These are phyloP conservation scores for Graphium colonna DNA, from an alignment of 2,888 invertebrate genomes.

Conservation along the genomic window DNA sequence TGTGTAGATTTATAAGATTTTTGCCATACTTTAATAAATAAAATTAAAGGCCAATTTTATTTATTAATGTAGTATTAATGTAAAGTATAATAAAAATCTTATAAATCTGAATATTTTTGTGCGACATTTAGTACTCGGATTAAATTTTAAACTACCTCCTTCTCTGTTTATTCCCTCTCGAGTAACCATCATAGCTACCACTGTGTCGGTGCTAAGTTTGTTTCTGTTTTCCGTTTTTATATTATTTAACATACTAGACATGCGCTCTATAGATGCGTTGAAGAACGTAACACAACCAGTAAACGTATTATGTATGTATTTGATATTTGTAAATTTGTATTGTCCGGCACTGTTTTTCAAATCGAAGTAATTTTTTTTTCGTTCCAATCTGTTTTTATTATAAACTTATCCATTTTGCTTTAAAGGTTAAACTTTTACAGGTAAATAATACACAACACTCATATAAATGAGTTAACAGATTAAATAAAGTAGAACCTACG, in stretches of 20 bases:
- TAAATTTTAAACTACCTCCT: neutral
- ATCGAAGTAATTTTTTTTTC: neutral
- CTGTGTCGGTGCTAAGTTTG: neutral
- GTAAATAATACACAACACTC: no score
- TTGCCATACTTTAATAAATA: no score
- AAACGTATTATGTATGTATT: constrained; percentile 2
- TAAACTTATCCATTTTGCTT: no score
- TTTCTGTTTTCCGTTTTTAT: neutral
- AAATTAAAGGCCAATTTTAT: no score
- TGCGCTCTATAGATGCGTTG: neutral
- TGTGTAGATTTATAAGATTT: no score
- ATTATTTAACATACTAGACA: neutral
- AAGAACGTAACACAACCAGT: neutral
- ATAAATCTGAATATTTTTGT: no score
- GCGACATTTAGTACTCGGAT: neutral
- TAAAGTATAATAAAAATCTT: no score
- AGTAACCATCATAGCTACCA: neutral
- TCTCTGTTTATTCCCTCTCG: neutral
- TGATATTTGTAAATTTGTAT: no score
- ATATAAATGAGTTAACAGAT: no score
- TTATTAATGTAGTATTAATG: no score
- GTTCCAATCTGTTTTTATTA: neutral
- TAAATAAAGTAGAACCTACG: no score
- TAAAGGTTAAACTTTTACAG: no score
- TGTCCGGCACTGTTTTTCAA: constrained; percentile 5